These are phyloP conservation scores for Opisthograptis luteolata DNA, from an alignment of 2,888 invertebrate genomes.

Conservation along the genomic window DNA sequence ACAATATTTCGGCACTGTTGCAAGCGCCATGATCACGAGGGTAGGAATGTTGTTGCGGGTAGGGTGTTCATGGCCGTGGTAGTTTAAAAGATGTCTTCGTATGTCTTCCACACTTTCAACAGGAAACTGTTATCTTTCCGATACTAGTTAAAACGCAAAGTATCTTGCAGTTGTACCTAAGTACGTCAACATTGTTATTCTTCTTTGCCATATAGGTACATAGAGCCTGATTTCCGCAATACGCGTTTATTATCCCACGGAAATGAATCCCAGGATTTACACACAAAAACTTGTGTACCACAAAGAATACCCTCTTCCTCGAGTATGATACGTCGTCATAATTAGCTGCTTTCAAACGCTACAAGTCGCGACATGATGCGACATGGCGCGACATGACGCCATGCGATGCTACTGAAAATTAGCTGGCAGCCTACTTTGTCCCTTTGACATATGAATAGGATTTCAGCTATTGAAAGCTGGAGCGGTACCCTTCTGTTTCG, in stretches of 20 bases:
- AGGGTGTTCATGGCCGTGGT: too few species aligned
- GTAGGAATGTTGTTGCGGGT: too few species aligned
- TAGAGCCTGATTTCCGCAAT: neutral
- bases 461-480: slow-evolving; percentile 19
- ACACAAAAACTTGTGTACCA: slow-evolving; percentile 11
- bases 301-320: slow-evolving; percentile 10
- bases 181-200: too few species aligned
- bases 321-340: slow-evolving; percentile 11
- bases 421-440: slow-evolving; percentile 20
- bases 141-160: too few species aligned
- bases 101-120: too few species aligned
- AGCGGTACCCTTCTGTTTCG: neutral
- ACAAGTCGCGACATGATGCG: slow-evolving; percentile 10
- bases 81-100: too few species aligned
- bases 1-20: too few species aligned
- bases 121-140: too few species aligned
- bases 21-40: too few species aligned
- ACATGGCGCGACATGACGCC: neutral
- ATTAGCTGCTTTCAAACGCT: slow-evolving; percentile 17
- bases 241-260: neutral
- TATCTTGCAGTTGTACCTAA: too few species aligned
- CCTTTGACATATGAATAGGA: slow-evolving; percentile 21
- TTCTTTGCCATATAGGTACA: too few species aligned
- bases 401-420: slow-evolving; percentile 12
- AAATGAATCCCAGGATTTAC: neutral